Evolutionary conservation across 2,888 invertebrate genomes (phyloP).

Genomic region (Craniophora ligustri): DNA sequence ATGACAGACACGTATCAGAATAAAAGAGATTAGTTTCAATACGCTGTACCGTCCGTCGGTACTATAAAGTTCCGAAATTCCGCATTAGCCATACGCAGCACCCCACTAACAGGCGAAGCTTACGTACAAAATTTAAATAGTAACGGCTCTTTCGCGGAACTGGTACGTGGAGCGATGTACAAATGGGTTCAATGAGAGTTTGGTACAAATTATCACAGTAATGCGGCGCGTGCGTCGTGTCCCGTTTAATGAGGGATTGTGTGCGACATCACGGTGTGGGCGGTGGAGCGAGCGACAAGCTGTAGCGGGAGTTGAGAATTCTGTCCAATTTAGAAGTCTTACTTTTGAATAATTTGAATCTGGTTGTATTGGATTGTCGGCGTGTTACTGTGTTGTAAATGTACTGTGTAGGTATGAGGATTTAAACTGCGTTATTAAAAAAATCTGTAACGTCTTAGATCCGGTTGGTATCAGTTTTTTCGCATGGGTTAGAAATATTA

Average conservation of each 20-base stretch:
- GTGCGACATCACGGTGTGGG: conserved; percentile 76
- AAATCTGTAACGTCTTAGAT: too few species aligned
- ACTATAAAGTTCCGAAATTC: conserved; percentile 16
- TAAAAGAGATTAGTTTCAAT: background rate
- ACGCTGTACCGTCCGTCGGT: background rate
- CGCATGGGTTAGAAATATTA: too few species aligned
- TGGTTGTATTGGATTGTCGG: too few species aligned
- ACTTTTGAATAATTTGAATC: too few species aligned
- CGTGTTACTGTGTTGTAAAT: too few species aligned
- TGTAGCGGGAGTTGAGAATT: conserved; percentile 27
- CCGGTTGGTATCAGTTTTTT: too few species aligned
- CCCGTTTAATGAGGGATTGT: conserved; percentile 83
- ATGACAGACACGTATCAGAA: background rate
- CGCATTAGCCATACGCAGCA: background rate
- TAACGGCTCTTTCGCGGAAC: conserved; percentile 32
- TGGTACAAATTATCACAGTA: conserved; percentile 72
- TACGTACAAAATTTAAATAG: conserved; percentile 38
- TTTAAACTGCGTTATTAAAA: too few species aligned
- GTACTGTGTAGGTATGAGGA: too few species aligned
- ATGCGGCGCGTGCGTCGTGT: conserved; percentile 67
- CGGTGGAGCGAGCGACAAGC: conserved; percentile 40
- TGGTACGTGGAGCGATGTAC: conserved; percentile 38
- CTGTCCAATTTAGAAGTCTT: background rate
- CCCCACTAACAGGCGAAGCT: conserved; percentile 9
- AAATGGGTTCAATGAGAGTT: conserved; percentile 57